These are phyloP conservation scores for Mythimna ferrago DNA, from an alignment of 2,888 invertebrate species.

Conservation along the genomic window DNA sequence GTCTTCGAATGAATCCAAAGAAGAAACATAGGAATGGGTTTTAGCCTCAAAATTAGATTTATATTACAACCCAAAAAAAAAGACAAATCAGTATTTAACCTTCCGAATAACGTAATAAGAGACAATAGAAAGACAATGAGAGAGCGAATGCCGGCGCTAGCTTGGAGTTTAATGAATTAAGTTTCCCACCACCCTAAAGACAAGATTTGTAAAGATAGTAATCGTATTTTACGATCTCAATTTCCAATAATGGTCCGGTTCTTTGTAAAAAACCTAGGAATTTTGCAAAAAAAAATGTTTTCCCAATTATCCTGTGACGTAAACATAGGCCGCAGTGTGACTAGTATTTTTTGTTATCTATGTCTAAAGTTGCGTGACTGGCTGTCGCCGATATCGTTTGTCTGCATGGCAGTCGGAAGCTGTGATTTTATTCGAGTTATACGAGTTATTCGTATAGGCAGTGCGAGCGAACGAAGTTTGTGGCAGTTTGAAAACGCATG, in stretches of 20 bases:
- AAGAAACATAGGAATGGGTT: too few relatives aligned
- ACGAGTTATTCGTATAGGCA: slow-evolving; percentile 7
- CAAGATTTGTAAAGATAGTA: too few relatives aligned
- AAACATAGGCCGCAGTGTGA: neutral
- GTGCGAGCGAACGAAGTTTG: neutral
- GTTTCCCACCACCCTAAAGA: too few relatives aligned
- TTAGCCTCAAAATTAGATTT: too few relatives aligned
- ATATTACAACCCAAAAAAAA: too few relatives aligned
- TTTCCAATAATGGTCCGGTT: too few relatives aligned
- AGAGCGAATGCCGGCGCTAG: too few relatives aligned
- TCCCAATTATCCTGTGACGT: neutral
- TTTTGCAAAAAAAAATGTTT: neutral
- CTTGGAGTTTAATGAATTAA: too few relatives aligned
- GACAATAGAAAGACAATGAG: too few relatives aligned
- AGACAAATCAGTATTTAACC: too few relatives aligned
- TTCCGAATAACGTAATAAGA: too few relatives aligned
- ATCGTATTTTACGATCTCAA: neutral
- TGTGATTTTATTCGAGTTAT: slow-evolving; percentile 27
- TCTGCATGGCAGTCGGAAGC: neutral
- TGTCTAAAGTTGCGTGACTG: slow-evolving; percentile 35
- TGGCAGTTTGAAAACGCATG: neutral
- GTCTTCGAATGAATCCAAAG: too few relatives aligned
- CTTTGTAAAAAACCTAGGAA: neutral
- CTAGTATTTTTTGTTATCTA: slow-evolving; percentile 32
- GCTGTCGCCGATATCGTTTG: slow-evolving; percentile 10